A percentile compares a stretch with the other conserved stretches of the same genome.
Conservation (phyloP, 2,888 invertebrate genomes). For the Biston betularia region DNA sequence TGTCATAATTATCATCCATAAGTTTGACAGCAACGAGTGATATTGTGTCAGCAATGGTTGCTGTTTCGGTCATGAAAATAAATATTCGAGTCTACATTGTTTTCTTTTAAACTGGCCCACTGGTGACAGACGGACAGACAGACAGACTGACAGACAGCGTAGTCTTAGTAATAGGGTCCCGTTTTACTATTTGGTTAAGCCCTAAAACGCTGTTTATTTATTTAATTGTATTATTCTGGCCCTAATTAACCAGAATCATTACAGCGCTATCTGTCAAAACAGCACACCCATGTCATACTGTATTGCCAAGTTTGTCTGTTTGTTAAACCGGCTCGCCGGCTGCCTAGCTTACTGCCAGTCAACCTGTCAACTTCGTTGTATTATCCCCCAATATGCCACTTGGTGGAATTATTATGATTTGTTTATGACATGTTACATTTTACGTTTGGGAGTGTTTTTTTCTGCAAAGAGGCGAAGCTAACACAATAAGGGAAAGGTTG, state of each 20-base stretch:
- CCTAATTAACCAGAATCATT: background rate
- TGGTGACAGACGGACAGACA: no score
- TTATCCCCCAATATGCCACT: constrained; percentile 5
- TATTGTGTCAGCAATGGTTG: no score
- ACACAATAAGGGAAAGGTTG: constrained; percentile 8
- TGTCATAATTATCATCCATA: no score
- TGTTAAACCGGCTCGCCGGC: constrained; percentile 4
- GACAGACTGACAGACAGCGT: no score
- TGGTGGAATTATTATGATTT: constrained; percentile 12
- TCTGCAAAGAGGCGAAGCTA: background rate
- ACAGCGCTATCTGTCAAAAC: background rate
- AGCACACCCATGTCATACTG: background rate
- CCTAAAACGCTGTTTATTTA: no score
- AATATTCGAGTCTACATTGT: no score
- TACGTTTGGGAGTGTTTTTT: background rate
- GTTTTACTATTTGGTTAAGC: no score
- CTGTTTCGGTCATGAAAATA: no score
- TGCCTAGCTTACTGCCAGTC: constrained; percentile 17
- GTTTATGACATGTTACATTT: background rate
- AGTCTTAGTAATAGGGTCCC: no score
- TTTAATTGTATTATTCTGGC: no score
- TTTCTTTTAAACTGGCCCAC: no score
- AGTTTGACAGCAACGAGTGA: no score
- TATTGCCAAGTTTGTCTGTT: background rate
- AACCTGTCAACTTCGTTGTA: constrained; percentile 4